These are phyloP conservation scores for Myocastor coypus DNA, from an alignment of 2,113 vertebrate species.

Conservation along the genomic window DNA sequence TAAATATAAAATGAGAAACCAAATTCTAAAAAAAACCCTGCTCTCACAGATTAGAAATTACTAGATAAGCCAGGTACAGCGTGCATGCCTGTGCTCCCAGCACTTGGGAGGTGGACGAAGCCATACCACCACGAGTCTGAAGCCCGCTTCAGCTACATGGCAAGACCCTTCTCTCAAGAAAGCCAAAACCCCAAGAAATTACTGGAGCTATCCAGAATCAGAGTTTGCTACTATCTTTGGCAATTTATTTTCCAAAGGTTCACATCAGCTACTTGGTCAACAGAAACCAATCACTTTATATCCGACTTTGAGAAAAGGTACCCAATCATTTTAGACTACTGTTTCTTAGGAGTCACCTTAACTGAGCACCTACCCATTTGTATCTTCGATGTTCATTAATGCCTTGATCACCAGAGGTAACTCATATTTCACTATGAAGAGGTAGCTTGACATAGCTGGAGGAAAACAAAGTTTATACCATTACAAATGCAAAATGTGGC, in stretches of 20 bases:
- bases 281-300: background rate
- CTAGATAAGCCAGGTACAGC: background rate
- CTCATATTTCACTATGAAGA: constrained; percentile 99
- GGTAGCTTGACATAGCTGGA: constrained; percentile 99
- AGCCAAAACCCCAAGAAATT: background rate
- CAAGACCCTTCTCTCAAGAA: background rate
- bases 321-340: constrained; percentile 43
- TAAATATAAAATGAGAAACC: background rate
- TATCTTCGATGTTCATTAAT: constrained; percentile 89
- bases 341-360: constrained; percentile 84
- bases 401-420: constrained; percentile 96
- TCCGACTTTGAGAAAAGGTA: constrained; percentile 48
- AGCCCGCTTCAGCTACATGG: background rate
- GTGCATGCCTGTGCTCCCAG: background rate
- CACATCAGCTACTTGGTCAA: background rate
- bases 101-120: background rate
- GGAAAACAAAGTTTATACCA: constrained; percentile 88
- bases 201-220: background rate
- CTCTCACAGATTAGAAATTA: background rate
- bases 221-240: background rate
- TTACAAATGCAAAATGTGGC: constrained; percentile 86
- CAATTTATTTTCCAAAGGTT: background rate
- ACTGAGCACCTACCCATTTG: constrained; percentile 91
- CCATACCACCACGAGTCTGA: background rate
- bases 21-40: background rate